These are phyloP conservation scores for Eupithecia exiguata DNA, from an alignment of 2,888 invertebrate species.

Conservation along the genomic window DNA sequence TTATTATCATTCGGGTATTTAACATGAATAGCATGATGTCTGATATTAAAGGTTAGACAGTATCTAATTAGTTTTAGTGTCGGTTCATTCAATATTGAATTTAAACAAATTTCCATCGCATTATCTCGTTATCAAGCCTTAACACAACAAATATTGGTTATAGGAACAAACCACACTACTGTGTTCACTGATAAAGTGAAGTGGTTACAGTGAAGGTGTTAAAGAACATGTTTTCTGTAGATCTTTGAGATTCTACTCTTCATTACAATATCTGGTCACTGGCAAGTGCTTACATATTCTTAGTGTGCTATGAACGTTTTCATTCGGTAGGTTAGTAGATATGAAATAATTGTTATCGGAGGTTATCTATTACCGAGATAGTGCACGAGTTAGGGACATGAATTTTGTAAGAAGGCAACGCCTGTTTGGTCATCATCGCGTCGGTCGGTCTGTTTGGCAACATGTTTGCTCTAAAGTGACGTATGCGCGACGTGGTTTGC, in stretches of 20 bases:
- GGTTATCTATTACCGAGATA: conserved; percentile 67
- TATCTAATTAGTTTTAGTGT: too few species aligned
- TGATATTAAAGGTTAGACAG: too few species aligned
- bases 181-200: neutral
- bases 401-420: conserved; percentile 43
- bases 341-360: conserved; percentile 50
- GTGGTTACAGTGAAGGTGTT: conserved; percentile 16
- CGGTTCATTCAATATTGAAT: neutral
- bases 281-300: neutral
- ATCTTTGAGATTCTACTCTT: neutral
- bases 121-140: neutral
- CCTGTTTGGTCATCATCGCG: conserved; percentile 31
- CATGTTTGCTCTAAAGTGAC: conserved; percentile 55
- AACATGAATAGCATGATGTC: too few species aligned
- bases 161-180: neutral
- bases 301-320: conserved; percentile 3
- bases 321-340: conserved; percentile 4
- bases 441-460: conserved; percentile 45
- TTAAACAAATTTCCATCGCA: neutral
- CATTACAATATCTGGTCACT: neutral
- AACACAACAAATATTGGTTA: neutral
- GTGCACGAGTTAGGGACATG: conserved; percentile 47
- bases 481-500: conserved; percentile 28
- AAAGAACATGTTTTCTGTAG: neutral
- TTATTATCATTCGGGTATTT: too few species aligned